Percentiles rank a stretch among this genome's conserved stretches.
Conservation (phyloP, 2,797 vertebrate genomes). For the Anabacerthia variegaticeps region DNA sequence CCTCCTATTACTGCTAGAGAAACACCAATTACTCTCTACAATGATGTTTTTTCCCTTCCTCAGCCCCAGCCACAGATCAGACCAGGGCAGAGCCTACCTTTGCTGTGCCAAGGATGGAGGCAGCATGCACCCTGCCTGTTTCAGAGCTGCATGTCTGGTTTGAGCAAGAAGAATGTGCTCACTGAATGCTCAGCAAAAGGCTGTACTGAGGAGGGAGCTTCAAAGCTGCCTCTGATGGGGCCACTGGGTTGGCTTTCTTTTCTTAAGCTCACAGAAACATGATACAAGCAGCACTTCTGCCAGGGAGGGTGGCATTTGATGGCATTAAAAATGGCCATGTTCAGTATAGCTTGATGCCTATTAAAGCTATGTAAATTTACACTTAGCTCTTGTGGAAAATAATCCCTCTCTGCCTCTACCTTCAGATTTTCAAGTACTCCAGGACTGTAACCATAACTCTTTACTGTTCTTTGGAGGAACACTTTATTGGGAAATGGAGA, state of each 20-base stretch:
- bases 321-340: neutral
- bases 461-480: neutral
- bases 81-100: neutral
- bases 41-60: neutral
- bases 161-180: neutral
- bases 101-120: fast-evolving
- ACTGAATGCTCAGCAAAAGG: neutral
- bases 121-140: fast-evolving
- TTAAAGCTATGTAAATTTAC: neutral
- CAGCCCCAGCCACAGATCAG: neutral
- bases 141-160: neutral
- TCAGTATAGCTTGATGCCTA: neutral
- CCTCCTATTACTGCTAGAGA: neutral
- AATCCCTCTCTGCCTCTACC: neutral
- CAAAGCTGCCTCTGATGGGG: neutral
- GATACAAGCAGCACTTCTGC: neutral
- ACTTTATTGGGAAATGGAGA: neutral
- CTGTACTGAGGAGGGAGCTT: neutral
- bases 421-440: neutral
- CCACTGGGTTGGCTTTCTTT: neutral
- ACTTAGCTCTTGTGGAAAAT: neutral
- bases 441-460: neutral
- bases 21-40: neutral
- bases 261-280: neutral
- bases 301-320: neutral